phyloP scores from a whole-genome alignment of 1,140 invertebrate species.

The Chlorops oryzae region DNA sequence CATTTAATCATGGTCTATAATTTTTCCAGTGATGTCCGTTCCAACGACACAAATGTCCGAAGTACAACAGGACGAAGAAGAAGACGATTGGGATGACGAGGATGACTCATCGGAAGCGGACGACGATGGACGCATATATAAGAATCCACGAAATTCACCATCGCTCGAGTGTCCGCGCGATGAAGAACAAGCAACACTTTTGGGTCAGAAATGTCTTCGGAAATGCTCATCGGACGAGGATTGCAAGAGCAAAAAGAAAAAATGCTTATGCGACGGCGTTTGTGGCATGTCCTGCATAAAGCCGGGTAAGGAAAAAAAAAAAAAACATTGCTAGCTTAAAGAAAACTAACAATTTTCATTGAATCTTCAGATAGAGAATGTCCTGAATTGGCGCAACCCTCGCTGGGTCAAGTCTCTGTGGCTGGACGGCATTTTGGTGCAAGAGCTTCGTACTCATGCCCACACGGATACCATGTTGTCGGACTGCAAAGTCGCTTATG shows the following conservation, averaged over 20 bases:
- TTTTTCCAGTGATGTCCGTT: constrained; percentile 31
- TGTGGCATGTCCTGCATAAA: constrained; percentile 97
- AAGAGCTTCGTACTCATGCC: constrained; percentile 77
- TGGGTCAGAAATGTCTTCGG: constrained; percentile 81
- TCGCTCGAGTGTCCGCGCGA: constrained; percentile 75
- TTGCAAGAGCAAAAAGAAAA: constrained; percentile 94
- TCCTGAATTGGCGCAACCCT: constrained; percentile 64
- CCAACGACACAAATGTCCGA: constrained; percentile 33
- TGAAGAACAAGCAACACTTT: constrained; percentile 58
- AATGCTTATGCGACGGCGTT: constrained; percentile 91
- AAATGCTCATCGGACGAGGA: constrained; percentile 92
- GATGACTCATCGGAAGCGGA: constrained; percentile 53
- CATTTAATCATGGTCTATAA: background rate
- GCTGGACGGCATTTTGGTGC: constrained; percentile 69
- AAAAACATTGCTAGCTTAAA: background rate
- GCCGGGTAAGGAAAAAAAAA: constrained; percentile 55
- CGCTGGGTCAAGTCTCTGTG: constrained; percentile 64
- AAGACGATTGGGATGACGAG: constrained; percentile 59
- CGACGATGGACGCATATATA: constrained; percentile 67
- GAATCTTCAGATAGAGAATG: constrained; percentile 72
- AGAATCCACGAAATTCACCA: constrained; percentile 83
- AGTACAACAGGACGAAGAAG: constrained; percentile 56
- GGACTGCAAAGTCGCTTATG: constrained; percentile 78
- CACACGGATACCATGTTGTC: constrained; percentile 78
- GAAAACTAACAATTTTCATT: constrained; percentile 11